Evolutionary conservation across 2,888 invertebrate species (phyloP), one percentile per base, ranked within the genome.

Genomic region (Sycophila texana): DNA sequence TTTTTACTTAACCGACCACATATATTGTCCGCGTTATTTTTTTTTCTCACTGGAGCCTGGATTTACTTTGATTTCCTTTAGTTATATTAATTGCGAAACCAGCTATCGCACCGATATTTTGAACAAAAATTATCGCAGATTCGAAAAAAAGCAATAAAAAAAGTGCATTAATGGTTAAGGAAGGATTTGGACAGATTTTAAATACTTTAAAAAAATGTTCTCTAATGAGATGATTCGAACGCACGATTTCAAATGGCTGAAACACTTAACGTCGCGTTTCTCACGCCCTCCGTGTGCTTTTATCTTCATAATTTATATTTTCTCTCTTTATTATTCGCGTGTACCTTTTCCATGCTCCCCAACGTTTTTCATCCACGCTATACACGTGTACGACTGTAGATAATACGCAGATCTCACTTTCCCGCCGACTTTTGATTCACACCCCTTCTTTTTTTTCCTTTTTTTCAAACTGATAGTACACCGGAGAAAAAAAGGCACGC

Each of bases 261-360:
- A 53, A 65, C 16, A 63, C 55, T 77, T 61, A 10, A 68, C 14
- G 22, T 12, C 18, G 10, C 51, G 39, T 12, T 10, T n/a, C 47
- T 71, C 57, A 5, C 60, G 20, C 20, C 73, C 47, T 57, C 5
- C 13, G 16, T 39, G 12, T 1, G 70, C 75, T 72, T 80, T 76
- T 73, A 76, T 67, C 76, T 68, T 72, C 49, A 30, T 75, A 72
- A 79, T 72, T 75, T 75, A 79, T 74, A 67, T 75, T 65, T 72
- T 79, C 68, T 58, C 67, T 57, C 67, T 73, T 73, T 68, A 67
- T 72, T 72, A 76, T 76, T 72, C 72, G 47, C 55, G 13, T 47
- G 22, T 49, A 47, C 26, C 68, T 61, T 47, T 67, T 51, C 10
- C 65, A n/a, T 22, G n/a, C 49, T 51, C 26, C 26, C 5, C 51